These are phyloP conservation scores for Liodrosophila aerea DNA, from an alignment of 2,888 invertebrate species.

Conservation along the genomic window DNA sequence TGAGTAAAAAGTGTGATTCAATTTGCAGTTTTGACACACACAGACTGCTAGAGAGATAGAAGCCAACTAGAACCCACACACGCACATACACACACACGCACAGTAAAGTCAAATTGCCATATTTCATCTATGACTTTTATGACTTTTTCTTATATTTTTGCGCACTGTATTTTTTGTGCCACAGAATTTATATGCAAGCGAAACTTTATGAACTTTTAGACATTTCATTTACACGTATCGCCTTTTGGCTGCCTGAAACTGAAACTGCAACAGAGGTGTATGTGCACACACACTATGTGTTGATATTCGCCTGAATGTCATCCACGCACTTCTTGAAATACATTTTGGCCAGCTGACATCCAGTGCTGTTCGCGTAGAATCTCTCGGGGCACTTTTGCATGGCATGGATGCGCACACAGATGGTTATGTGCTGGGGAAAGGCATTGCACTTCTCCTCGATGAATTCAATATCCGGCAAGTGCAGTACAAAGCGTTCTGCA, in stretches of 20 bases:
- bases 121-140: conserved; percentile 74
- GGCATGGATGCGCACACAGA: conserved; percentile 59
- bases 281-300: neutral
- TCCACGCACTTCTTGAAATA: conserved; percentile 60
- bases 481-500: conserved; percentile 35
- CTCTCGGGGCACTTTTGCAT: conserved; percentile 63
- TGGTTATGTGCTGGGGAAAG: conserved; percentile 56
- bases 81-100: neutral
- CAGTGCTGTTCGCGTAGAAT: conserved; percentile 40
- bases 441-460: conserved; percentile 54
- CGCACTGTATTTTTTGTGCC: conserved; percentile 17
- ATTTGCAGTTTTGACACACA: conserved; percentile 66
- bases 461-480: conserved; percentile 61
- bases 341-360: conserved; percentile 49
- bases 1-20: conserved; percentile 61
- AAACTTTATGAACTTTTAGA: conserved; percentile 41
- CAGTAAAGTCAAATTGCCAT: conserved; percentile 66
- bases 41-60: neutral
- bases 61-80: neutral
- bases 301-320: conserved; percentile 46
- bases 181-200: conserved; percentile 45
- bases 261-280: neutral
- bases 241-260: conserved; percentile 18
- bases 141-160: conserved; percentile 43
- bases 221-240: conserved; percentile 51